Evolutionary conservation across 2,888 invertebrate genomes (phyloP).

Genomic region (Eudemis profundana): DNA sequence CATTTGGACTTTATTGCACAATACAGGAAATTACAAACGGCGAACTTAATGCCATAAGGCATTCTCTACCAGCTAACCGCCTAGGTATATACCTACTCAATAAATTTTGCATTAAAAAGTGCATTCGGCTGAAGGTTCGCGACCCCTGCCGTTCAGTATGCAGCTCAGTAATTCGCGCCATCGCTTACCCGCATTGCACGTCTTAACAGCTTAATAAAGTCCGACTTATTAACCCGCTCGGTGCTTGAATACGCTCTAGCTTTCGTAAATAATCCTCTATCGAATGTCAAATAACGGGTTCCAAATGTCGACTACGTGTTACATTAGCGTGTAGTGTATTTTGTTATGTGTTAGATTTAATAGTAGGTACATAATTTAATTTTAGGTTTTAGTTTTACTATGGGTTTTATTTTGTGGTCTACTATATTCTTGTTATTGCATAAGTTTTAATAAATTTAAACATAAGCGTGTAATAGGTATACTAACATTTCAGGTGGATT

Average conservation of each 20-base stretch:
- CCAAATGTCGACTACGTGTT: constrained; percentile 19
- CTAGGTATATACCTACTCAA: neutral
- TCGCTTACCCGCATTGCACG: constrained; percentile 54
- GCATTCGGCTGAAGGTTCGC: constrained; percentile 49
- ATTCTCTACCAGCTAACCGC: no score
- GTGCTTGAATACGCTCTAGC: constrained; percentile 22
- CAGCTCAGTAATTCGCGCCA: constrained; percentile 63
- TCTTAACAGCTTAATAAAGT: constrained; percentile 47
- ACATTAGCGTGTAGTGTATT: neutral
- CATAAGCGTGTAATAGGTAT: no score
- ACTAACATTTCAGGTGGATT: no score
- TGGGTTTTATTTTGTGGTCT: no score
- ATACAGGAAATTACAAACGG: no score
- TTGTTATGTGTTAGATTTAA: no score
- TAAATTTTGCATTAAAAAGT: constrained; percentile 20
- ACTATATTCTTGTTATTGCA: no score
- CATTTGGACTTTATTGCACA: no score
- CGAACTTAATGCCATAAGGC: no score
- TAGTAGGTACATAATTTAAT: no score
- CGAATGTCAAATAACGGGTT: constrained; percentile 17
- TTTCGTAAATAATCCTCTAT: constrained; percentile 32
- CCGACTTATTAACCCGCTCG: constrained; percentile 42
- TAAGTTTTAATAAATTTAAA: no score
- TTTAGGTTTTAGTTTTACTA: no score
- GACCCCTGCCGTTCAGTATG: constrained; percentile 64